Conservation (phyloP, 2,113 vertebrate genomes). For the Catharus minimus region DNA sequence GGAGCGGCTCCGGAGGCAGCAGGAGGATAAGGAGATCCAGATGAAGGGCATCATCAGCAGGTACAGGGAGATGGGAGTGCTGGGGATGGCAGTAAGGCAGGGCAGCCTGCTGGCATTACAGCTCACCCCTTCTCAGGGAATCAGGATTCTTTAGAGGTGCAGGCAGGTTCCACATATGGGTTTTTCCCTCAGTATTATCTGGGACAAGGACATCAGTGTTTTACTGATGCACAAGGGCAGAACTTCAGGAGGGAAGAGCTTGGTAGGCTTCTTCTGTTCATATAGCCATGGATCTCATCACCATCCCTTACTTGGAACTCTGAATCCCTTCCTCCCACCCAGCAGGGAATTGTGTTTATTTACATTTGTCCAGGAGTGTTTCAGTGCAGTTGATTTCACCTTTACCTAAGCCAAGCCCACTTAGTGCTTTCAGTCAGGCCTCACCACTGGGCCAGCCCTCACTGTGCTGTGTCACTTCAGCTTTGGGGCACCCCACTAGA, state of each 20-base stretch:
- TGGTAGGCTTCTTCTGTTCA: not conserved
- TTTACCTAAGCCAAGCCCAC: not conserved
- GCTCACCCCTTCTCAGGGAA: not conserved
- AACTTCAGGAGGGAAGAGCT: not conserved
- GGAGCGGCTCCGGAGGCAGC: slow-evolving; percentile 92
- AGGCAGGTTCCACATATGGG: not conserved
- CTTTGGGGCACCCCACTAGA: not conserved
- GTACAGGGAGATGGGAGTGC: slow-evolving; percentile 56
- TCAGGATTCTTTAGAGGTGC: not conserved
- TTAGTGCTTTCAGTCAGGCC: not conserved
- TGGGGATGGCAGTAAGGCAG: not conserved
- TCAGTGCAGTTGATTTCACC: not conserved
- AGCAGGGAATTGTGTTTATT: not conserved
- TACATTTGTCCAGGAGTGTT: not conserved
- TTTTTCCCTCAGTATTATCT: not conserved
- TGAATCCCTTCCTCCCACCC: not conserved
- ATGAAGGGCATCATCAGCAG: slow-evolving; percentile 99
- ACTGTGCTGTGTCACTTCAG: not conserved
- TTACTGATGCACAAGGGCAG: not conserved
- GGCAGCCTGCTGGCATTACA: not conserved
- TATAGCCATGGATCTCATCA: not conserved
- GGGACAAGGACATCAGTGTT: accelerated
- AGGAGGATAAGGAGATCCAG: slow-evolving; percentile 98
- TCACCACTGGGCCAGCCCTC: not conserved
- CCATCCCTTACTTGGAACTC: not conserved